A percentile compares a stretch with the other conserved stretches of the same genome.
Conservation (phyloP, 1,140 invertebrate species). For the Drosophila kohkoa region DNA sequence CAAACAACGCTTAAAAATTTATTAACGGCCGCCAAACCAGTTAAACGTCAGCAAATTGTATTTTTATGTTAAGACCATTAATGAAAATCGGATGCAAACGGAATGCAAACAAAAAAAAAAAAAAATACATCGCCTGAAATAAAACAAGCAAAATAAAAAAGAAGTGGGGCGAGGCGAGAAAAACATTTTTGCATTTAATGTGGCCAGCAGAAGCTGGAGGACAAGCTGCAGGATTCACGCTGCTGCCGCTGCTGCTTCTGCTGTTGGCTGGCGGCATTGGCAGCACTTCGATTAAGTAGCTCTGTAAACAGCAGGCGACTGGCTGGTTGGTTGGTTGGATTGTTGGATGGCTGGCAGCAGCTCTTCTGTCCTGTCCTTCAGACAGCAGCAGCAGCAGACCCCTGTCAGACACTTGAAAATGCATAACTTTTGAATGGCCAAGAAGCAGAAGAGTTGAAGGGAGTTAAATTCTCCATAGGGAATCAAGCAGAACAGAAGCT, state of each 20-base stretch:
- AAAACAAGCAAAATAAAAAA: slow-evolving; percentile 17
- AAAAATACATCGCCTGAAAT: slow-evolving; percentile 9
- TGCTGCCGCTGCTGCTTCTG: slow-evolving; percentile 4
- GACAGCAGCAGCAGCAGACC: slow-evolving; percentile 28
- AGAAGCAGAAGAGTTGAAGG: slow-evolving; percentile 28
- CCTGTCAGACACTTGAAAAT: slow-evolving; percentile 71
- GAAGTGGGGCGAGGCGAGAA: slow-evolving; percentile 42
- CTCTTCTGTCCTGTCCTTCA: slow-evolving; percentile 2
- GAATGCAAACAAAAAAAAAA: slow-evolving; percentile 55
- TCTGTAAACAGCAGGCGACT: slow-evolving; percentile 71
- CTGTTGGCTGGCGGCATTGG: slow-evolving; percentile 59
- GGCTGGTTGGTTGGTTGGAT: slow-evolving; percentile 25
- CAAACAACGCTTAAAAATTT: slow-evolving; percentile 79
- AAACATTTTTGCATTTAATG: slow-evolving; percentile 74
- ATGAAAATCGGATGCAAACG: slow-evolving; percentile 80
- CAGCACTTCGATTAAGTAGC: slow-evolving; percentile 81
- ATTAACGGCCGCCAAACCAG: slow-evolving; percentile 73
- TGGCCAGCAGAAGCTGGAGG: slow-evolving; percentile 12
- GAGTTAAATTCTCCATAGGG: slow-evolving; percentile 34
- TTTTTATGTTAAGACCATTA: slow-evolving; percentile 82
- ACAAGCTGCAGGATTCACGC: slow-evolving; percentile 48
- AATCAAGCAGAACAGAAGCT: not conserved
- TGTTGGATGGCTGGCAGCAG: not conserved
- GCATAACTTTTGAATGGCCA: slow-evolving; percentile 69
- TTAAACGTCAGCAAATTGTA: slow-evolving; percentile 81